Evolutionary conservation across 1,140 invertebrate genomes (phyloP).

Genomic region (Antheraea pernyi): DNA sequence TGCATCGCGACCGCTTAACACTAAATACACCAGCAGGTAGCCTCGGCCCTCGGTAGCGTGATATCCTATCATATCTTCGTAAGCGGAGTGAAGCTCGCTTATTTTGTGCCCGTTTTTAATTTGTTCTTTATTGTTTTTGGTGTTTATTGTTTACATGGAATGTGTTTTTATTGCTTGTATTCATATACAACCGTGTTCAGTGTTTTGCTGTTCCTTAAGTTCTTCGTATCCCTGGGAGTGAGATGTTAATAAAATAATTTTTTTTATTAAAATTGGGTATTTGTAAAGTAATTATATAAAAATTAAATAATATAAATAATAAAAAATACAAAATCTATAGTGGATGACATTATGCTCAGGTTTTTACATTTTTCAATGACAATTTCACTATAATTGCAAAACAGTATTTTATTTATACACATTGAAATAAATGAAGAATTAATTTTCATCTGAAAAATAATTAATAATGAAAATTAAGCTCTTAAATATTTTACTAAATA

Average conservation of each 20-base stretch:
- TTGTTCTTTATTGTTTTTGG: constrained; percentile 70
- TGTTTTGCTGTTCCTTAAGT: constrained; percentile 19
- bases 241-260: constrained; percentile 30
- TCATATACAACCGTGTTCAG: constrained; percentile 26
- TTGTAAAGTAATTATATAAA: not conserved
- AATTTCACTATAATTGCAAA: too few species aligned
- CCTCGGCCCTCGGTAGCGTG: constrained; percentile 57
- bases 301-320: too few species aligned
- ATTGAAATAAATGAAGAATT: too few species aligned
- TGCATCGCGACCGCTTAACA: constrained; percentile 21
- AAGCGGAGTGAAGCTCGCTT: constrained; percentile 44
- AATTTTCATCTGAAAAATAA: too few species aligned
- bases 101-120: constrained; percentile 63
- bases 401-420: too few species aligned
- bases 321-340: too few species aligned
- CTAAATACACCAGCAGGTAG: constrained; percentile 54
- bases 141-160: constrained; percentile 68
- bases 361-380: too few species aligned
- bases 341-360: too few species aligned
- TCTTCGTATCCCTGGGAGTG: constrained; percentile 21
- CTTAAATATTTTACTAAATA: too few species aligned
- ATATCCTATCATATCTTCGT: constrained; percentile 50
- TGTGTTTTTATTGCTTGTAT: constrained; percentile 42
- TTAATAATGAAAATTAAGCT: too few species aligned
- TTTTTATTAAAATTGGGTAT: constrained; percentile 8